Conservation (phyloP, 2,888 invertebrate genomes). For the Dendrolimus houi region DNA sequence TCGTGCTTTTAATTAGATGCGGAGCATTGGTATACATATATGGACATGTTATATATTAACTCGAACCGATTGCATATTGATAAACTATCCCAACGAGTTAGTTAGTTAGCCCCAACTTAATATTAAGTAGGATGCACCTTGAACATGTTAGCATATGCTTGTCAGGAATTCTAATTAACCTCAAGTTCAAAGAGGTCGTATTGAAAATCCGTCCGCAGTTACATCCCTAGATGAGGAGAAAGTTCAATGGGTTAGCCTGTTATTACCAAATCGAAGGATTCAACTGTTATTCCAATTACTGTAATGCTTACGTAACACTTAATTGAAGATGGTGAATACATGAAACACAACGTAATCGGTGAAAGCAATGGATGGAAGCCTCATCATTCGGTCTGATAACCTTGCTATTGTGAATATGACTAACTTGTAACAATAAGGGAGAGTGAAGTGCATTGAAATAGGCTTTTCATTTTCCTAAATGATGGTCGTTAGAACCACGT, state of each 20-base stretch:
- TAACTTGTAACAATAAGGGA: conserved; percentile 53
- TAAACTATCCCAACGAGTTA: not conserved
- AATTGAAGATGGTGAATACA: conserved; percentile 38
- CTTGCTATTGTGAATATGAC: conserved; percentile 58
- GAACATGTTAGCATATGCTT: conserved; percentile 10
- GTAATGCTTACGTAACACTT: conserved; percentile 32
- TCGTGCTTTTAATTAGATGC: not conserved
- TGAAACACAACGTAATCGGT: conserved; percentile 58
- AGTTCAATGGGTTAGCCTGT: conserved; percentile 26
- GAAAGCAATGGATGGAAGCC: conserved; percentile 63
- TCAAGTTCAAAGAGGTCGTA: conserved; percentile 27
- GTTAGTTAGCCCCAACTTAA: too few species aligned
- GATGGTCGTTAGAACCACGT: conserved; percentile 47
- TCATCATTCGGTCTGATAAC: conserved; percentile 72
- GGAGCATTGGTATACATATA: conserved; percentile 3
- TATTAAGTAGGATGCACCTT: not conserved
- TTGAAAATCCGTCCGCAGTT: conserved; percentile 19
- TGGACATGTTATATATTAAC: not conserved
- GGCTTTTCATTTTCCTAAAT: conserved; percentile 69
- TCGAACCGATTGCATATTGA: not conserved
- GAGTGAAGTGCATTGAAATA: conserved; percentile 48
- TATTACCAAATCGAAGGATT: conserved; percentile 25
- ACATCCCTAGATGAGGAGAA: conserved; percentile 29
- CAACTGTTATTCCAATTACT: conserved; percentile 33
- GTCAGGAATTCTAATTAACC: conserved; percentile 34